These are phyloP conservation scores for Gymnobelideus leadbeateri DNA, from an alignment of 2,113 vertebrate genomes.

Conservation along the genomic window DNA sequence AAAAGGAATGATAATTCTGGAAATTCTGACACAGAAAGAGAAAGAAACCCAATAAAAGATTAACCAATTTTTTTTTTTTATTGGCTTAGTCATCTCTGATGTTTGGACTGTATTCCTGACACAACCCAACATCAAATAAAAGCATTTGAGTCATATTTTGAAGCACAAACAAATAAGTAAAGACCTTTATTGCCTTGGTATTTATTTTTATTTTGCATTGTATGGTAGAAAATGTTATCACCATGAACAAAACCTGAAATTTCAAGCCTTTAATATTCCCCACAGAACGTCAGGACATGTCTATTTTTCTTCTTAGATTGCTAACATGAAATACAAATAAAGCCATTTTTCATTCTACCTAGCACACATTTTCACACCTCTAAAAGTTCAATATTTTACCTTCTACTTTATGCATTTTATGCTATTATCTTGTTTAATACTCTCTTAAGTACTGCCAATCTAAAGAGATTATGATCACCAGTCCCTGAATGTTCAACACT, in stretches of 20 bases:
- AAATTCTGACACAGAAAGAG: not conserved
- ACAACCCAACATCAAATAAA: not conserved
- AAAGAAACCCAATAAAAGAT: not conserved
- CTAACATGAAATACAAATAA: not conserved
- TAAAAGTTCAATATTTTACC: not conserved
- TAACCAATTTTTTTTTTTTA: not conserved
- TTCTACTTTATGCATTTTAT: conserved; percentile 39
- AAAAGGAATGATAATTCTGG: not conserved
- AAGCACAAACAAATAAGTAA: not conserved
- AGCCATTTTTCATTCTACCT: not conserved
- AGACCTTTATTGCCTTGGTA: not conserved
- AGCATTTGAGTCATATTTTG: not conserved
- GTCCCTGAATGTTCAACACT: not conserved
- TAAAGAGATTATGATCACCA: conserved; percentile 17
- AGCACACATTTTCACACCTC: not conserved
- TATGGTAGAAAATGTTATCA: not conserved
- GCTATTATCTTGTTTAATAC: conserved; percentile 15
- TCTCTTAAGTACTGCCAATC: conserved; percentile 7
- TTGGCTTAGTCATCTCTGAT: not conserved
- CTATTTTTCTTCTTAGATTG: conserved; percentile 14
- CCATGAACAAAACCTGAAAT: not conserved
- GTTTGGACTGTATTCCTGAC: not conserved
- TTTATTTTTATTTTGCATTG: not conserved
- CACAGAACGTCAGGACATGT: not conserved
- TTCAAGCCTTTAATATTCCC: not conserved